These are phyloP conservation scores for Monodelphis domestica DNA, from an alignment of 2,797 vertebrate species.

Conservation along the genomic window DNA sequence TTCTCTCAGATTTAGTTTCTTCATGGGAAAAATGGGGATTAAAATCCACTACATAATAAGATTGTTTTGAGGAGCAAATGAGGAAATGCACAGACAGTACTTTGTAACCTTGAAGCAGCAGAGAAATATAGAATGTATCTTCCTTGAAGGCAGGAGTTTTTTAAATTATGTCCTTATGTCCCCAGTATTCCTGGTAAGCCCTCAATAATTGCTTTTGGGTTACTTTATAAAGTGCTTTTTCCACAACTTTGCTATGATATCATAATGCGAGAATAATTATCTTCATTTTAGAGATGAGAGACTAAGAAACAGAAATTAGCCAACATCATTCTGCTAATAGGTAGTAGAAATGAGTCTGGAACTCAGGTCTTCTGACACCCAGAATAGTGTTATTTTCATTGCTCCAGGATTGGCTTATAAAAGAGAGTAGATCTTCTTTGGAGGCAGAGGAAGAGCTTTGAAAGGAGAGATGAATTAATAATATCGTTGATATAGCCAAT, in stretches of 20 bases:
- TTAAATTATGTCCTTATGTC: not conserved
- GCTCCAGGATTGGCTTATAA: fast-evolving
- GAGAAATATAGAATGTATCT: not conserved
- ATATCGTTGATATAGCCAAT: conserved; percentile 63
- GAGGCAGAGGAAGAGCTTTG: not conserved
- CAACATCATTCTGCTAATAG: not conserved
- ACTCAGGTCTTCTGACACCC: not conserved
- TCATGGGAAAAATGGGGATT: not conserved
- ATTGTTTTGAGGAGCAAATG: not conserved
- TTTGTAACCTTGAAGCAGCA: not conserved
- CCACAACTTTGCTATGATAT: not conserved
- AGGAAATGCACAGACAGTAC: not conserved
- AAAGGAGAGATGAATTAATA: conserved; percentile 62
- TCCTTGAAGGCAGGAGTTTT: not conserved
- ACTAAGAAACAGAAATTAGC: not conserved
- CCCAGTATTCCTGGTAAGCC: not conserved
- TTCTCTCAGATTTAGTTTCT: not conserved
- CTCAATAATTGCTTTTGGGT: not conserved
- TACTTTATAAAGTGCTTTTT: not conserved
- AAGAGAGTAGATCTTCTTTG: not conserved
- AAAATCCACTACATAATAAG: not conserved
- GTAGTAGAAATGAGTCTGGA: not conserved
- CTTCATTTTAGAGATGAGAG: not conserved
- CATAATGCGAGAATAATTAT: not conserved
- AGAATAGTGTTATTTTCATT: not conserved